Percentiles rank a stretch among this genome's conserved stretches.
phyloP scores from a whole-genome alignment of 2,888 invertebrate genomes.

The Idaea dimidiata region DNA sequence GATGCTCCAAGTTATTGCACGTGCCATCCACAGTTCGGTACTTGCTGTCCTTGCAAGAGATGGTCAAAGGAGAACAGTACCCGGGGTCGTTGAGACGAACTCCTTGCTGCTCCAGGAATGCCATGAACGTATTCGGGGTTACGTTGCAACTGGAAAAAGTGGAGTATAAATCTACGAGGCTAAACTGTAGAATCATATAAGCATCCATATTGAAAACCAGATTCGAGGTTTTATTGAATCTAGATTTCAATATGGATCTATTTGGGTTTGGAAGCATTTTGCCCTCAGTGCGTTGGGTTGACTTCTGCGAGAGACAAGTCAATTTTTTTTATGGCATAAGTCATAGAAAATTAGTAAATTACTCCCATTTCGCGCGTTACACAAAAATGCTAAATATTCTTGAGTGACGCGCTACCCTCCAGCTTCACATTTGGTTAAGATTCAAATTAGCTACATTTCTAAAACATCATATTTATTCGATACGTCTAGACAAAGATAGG shows the following conservation, averaged over 20 bases:
- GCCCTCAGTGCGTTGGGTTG: not conserved
- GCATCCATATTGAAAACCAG: too few species aligned
- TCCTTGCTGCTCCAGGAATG: constrained; percentile 66
- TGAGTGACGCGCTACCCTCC: not conserved
- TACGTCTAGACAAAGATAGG: too few species aligned
- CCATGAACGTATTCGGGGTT: constrained; percentile 71
- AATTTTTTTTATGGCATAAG: not conserved
- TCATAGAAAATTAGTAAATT: not conserved
- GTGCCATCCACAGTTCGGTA: constrained; percentile 89
- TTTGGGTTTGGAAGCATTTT: too few species aligned
- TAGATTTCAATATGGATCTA: too few species aligned
- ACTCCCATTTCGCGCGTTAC: too few species aligned
- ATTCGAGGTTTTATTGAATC: too few species aligned
- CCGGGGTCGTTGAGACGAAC: constrained; percentile 49
- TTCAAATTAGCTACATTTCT: too few species aligned
- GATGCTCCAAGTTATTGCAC: constrained; percentile 87
- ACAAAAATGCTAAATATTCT: too few species aligned
- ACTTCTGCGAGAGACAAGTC: not conserved
- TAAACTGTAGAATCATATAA: too few species aligned
- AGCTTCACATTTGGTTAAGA: not conserved
- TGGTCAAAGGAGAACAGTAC: constrained; percentile 51
- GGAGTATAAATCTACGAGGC: not conserved
- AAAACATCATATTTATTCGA: too few species aligned
- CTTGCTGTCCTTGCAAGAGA: constrained; percentile 44
- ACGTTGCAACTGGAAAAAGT: constrained; percentile 46